phyloP scores from a whole-genome alignment of 2,797 vertebrate genomes.

The Huso huso region DNA sequence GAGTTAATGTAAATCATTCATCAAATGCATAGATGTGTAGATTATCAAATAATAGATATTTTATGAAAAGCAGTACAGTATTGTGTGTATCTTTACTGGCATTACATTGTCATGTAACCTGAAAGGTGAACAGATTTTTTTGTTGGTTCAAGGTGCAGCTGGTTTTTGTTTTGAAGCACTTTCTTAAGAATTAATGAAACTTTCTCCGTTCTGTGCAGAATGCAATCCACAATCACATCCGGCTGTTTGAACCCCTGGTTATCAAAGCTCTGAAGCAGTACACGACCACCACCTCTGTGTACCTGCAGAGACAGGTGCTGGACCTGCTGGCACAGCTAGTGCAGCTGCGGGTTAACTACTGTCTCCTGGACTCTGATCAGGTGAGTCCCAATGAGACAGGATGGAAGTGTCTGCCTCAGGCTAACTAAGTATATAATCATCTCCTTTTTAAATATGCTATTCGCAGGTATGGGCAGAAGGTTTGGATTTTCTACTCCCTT shows the following conservation, averaged over 20 bases:
- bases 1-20: too few species aligned
- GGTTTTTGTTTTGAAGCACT: neutral
- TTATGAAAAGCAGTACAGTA: too few species aligned
- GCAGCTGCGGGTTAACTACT: conserved; percentile 94
- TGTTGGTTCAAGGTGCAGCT: neutral
- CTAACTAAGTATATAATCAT: too few species aligned
- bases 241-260: conserved; percentile 93
- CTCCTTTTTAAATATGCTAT: too few species aligned
- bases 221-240: conserved; percentile 92
- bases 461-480: too few species aligned
- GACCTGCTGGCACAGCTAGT: conserved; percentile 92
- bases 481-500: too few species aligned
- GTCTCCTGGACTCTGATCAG: conserved; percentile 96
- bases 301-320: conserved; percentile 87
- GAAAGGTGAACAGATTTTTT: neutral
- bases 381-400: conserved; percentile 40
- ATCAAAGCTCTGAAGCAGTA: conserved; percentile 98
- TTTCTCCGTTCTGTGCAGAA: conserved; percentile 55
- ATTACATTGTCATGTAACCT: too few species aligned
- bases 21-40: too few species aligned
- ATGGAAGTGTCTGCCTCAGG: too few species aligned
- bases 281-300: conserved; percentile 90
- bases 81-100: too few species aligned
- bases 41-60: too few species aligned
- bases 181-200: neutral